Base-by-base conservation (phyloP, 2,888 invertebrate genomes). In the Nomada lathburiana region DNA sequence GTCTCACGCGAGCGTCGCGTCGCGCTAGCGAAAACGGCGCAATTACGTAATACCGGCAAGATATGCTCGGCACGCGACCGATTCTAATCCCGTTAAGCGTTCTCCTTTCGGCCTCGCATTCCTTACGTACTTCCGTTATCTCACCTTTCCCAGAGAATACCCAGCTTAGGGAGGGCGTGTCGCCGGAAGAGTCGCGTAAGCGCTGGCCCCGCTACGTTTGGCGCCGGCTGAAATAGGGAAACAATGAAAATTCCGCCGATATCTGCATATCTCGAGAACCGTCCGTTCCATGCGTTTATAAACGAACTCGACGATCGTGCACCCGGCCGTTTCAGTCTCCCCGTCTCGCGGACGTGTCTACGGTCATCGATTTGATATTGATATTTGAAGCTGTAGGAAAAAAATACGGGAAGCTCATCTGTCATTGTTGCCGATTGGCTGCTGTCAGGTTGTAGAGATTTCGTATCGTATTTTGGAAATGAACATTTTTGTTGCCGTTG, bases 1-100 rank as follows among this genome's bases (percentile, higher is more conserved):
- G 64, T 44, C 52, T 64, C 76, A 53, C 73, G 52, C n/a, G 20
- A 47, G 68, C 20, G 23, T 36, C 11, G 23, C 26, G 29, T 44
- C 62, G 20, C 72, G 47, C 77, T 18, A 44, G 74, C 59, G 59
- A 74, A 82, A 69, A 78, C 50, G 65, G 68, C 68, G 76, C 74
- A 83, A 86, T 90, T 84, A 88, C 83, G 85, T 84, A 85, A 88
- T 85, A 78, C 69, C 80, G 55, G 71, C 11, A 53, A 86, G 85
- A 88, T 90, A 90, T 89, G 85, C 88, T 57, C 77, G 82, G 86
- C 89, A 88, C 88, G 89, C 89, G 86, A 88, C 87, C 85, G 90
- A 89, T 89, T 89, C 88, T 90, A 91, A 91, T 90, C 87, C 87
- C 82, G 83, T 87, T 86, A 85, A 87, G 82, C 74, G 84, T 81